Percentiles rank a stretch among this genome's conserved stretches.
Conservation (phyloP, 2,888 invertebrate genomes). For the Metellina segmentata region DNA sequence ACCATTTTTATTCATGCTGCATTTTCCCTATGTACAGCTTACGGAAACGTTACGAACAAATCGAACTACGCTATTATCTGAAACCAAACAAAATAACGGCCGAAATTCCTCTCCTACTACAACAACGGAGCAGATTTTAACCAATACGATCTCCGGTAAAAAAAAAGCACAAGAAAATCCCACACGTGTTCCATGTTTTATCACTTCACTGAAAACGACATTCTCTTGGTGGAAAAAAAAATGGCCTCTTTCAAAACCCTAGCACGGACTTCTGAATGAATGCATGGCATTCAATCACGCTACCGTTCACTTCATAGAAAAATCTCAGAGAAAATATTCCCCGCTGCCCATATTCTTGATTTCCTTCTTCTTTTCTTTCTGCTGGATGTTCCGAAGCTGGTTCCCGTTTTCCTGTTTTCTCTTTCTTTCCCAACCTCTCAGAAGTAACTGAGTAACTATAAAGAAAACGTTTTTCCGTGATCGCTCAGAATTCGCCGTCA, state of each 20-base stretch:
- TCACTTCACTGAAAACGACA: conserved; percentile 10
- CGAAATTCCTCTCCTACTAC: background rate
- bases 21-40: background rate
- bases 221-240: background rate
- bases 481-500: conserved; percentile 35
- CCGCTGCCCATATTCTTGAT: conserved; percentile 20
- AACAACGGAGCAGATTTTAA: conserved; percentile 11
- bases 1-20: background rate
- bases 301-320: conserved; percentile 32
- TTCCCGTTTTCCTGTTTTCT: background rate
- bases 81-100: background rate
- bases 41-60: background rate
- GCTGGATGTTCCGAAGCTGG: background rate
- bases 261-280: conserved; percentile 53
- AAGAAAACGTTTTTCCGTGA: background rate
- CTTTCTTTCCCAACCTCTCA: background rate
- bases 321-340: conserved; percentile 43
- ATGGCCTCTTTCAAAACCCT: conserved; percentile 22
- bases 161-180: conserved; percentile 7
- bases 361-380: conserved; percentile 6
- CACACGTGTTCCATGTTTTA: conserved; percentile 28
- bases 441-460: background rate
- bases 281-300: conserved; percentile 64
- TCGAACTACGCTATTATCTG: background rate
- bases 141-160: background rate